Conservation (phyloP, 2,113 vertebrate species). For the Protobothrops mucrosquamatus region DNA sequence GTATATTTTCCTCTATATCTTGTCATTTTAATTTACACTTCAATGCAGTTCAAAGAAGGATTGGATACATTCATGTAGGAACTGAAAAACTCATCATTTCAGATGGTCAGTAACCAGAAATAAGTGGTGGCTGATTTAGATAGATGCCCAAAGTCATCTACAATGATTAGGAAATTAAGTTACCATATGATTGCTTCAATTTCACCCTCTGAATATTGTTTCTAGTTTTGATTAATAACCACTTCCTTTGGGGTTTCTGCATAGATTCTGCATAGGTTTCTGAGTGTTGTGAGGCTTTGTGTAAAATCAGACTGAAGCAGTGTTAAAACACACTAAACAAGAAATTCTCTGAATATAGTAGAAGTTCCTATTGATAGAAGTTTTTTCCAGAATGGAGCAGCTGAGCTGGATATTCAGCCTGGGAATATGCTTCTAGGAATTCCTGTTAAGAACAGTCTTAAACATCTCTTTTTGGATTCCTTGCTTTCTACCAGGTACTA, state of each 20-base stretch:
- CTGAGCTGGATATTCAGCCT: not conserved
- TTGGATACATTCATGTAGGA: not conserved
- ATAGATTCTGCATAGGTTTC: not conserved
- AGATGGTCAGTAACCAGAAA: not conserved
- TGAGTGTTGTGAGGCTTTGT: not conserved
- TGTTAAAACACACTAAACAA: not conserved
- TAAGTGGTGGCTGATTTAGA: not conserved
- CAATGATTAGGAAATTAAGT: not conserved
- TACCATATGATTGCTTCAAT: not conserved
- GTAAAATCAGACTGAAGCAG: not conserved
- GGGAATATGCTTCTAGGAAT: not conserved
- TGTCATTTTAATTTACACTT: not conserved
- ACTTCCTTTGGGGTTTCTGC: not conserved
- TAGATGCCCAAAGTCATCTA: not conserved
- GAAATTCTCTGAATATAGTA: not conserved
- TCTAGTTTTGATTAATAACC: not conserved
- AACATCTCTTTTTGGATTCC: not conserved
- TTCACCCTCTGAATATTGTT: not conserved
- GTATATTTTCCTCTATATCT: not conserved
- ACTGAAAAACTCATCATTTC: not conserved
- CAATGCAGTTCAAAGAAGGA: not conserved
- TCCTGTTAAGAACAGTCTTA: not conserved
- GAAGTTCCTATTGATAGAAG: not conserved
- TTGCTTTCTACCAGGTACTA: not conserved
- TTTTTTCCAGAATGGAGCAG: not conserved